Evolutionary conservation across 1,140 invertebrate genomes (phyloP).

Genomic region (Akabosia matsudoensis): DNA sequence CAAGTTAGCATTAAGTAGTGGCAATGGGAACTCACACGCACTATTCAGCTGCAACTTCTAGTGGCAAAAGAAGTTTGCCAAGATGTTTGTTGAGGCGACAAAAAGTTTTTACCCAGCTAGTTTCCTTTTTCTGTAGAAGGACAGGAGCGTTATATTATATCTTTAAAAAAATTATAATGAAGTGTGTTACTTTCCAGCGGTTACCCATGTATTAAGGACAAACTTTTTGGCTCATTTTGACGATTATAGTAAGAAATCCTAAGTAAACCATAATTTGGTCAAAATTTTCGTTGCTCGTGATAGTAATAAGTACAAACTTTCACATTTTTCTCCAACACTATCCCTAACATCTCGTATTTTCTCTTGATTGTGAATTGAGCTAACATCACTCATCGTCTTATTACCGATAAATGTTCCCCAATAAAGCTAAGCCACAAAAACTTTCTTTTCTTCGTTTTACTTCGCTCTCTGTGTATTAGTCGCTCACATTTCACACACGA

Average conservation of each 20-base stretch:
- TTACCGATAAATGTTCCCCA: too few species aligned
- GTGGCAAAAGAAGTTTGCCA: neutral
- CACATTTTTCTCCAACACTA: neutral
- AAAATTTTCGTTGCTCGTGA: neutral
- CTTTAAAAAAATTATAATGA: constrained; percentile 18
- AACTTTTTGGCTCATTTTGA: constrained; percentile 18
- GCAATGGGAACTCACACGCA: neutral
- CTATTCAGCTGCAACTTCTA: too few species aligned
- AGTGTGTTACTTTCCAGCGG: constrained; percentile 21
- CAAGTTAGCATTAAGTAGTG: too few species aligned
- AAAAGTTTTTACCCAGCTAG: constrained; percentile 6
- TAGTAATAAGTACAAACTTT: constrained; percentile 14
- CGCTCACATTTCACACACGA: too few species aligned
- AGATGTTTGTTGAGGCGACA: constrained; percentile 9
- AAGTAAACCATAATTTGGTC: constrained; percentile 16
- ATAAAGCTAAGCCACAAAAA: too few species aligned
- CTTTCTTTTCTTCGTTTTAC: too few species aligned
- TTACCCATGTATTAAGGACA: constrained; percentile 15
- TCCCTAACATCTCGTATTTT: neutral
- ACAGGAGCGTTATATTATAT: too few species aligned
- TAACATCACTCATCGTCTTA: too few species aligned
- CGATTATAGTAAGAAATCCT: constrained; percentile 17
- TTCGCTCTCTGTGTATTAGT: too few species aligned
- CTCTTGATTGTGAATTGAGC: neutral
- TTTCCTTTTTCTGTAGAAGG: too few species aligned